A percentile compares a stretch with the other conserved stretches of the same genome.
These are phyloP conservation scores for Iselma pallidipennis DNA, from an alignment of 2,888 invertebrate genomes.

Conservation along the genomic window DNA sequence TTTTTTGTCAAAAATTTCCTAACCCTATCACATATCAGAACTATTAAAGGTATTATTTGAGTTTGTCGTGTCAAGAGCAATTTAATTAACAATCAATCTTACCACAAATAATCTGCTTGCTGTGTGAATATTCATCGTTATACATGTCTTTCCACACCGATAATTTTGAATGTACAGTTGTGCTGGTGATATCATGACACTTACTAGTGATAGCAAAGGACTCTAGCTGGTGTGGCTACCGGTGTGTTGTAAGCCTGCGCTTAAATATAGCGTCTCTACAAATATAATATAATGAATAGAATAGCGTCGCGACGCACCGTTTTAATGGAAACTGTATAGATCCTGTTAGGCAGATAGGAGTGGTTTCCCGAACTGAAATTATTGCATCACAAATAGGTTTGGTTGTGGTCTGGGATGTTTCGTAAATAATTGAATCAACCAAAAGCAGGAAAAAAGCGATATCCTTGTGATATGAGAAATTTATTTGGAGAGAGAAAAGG, in stretches of 20 bases:
- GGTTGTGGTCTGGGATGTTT: too few relatives aligned
- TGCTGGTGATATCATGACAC: slow-evolving; percentile 55
- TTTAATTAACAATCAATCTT: slow-evolving; percentile 37
- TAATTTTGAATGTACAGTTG: slow-evolving; percentile 46
- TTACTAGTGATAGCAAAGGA: slow-evolving; percentile 39
- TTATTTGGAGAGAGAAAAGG: too few relatives aligned
- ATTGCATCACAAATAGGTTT: not conserved
- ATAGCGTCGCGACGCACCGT: slow-evolving; percentile 21
- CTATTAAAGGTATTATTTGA: too few relatives aligned
- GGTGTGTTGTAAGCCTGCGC: slow-evolving; percentile 18
- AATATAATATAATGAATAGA: not conserved
- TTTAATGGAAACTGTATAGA: not conserved
- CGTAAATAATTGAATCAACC: too few relatives aligned
- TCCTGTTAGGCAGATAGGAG: not conserved
- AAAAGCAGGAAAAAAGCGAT: too few relatives aligned
- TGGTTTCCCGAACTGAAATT: not conserved
- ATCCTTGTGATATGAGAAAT: too few relatives aligned
- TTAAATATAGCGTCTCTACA: not conserved
- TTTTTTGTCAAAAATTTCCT: too few relatives aligned
- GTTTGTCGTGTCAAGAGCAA: too few relatives aligned
- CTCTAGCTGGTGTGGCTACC: slow-evolving; percentile 20
- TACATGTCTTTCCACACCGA: slow-evolving; percentile 71
- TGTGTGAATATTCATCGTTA: slow-evolving; percentile 69
- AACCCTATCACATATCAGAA: too few relatives aligned
- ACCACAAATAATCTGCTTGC: slow-evolving; percentile 56